These are phyloP conservation scores for Kryptopterus vitreolus DNA, from an alignment of 2,797 vertebrate genomes.

Conservation along the genomic window DNA sequence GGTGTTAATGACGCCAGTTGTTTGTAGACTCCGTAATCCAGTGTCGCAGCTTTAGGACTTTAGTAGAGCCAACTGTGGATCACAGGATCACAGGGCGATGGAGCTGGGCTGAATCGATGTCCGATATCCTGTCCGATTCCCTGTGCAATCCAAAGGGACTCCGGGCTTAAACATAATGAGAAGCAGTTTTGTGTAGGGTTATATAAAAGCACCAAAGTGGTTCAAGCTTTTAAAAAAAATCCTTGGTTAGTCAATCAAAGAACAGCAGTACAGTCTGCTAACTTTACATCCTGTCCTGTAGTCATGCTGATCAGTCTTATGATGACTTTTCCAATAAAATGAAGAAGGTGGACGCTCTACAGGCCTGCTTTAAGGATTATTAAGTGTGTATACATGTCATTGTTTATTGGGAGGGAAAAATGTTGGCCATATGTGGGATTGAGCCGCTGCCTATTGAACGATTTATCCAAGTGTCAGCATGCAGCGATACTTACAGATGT, in stretches of 20 bases:
- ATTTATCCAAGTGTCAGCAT: conserved; percentile 4
- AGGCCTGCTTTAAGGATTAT: conserved; percentile 54
- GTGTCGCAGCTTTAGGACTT: conserved; percentile 17
- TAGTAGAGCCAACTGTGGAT: background rate
- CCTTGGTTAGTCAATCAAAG: conserved; percentile 70
- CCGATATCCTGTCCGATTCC: conserved; percentile 38
- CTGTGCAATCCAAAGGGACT: conserved; percentile 29
- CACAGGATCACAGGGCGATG: background rate
- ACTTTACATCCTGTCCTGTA: conserved; percentile 63
- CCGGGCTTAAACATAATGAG: conserved; percentile 64
- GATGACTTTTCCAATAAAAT: conserved; percentile 66
- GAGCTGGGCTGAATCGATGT: conserved; percentile 32
- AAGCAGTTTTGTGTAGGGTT: conserved; percentile 65
- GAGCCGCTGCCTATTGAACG: conserved; percentile 42
- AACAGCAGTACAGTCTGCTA: conserved; percentile 58
- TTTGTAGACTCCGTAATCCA: conserved; percentile 19
- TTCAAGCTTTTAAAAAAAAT: conserved; percentile 64
- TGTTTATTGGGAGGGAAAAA: conserved; percentile 58
- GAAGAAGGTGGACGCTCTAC: conserved; percentile 41
- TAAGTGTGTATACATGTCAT: conserved; percentile 57
- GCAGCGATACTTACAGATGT: background rate
- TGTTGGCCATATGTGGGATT: conserved; percentile 62
- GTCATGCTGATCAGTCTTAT: conserved; percentile 61
- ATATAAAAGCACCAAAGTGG: conserved; percentile 71
- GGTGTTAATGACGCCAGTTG: background rate